A percentile compares a stretch with the other conserved stretches of the same genome.
Conservation (phyloP, 2,113 vertebrate genomes). For the Paralichthys olivaceus region DNA sequence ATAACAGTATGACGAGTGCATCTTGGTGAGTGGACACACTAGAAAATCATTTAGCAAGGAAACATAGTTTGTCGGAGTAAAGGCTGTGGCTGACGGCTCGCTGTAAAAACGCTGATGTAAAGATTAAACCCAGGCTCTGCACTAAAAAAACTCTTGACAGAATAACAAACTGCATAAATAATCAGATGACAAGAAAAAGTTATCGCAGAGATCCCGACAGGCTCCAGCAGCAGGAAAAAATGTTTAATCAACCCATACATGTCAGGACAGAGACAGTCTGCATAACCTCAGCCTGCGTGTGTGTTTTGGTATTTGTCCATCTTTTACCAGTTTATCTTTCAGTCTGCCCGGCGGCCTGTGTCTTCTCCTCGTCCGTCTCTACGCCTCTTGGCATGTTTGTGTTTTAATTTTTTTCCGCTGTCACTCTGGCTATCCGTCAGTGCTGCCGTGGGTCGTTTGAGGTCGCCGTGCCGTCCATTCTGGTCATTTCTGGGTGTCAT, state of each 20-base stretch:
- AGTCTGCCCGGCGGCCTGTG: neutral
- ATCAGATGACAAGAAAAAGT: slow-evolving; percentile 45
- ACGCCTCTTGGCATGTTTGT: slow-evolving; percentile 34
- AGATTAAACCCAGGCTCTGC: slow-evolving; percentile 2
- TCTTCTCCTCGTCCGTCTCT: slow-evolving; percentile 17
- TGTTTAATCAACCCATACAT: slow-evolving; percentile 14
- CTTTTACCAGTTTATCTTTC: slow-evolving; percentile 29
- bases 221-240: neutral
- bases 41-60: slow-evolving; percentile 24
- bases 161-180: slow-evolving; percentile 48
- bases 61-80: slow-evolving; percentile 32
- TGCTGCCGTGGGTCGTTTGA: slow-evolving; percentile 50
- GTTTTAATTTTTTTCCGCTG: slow-evolving; percentile 40
- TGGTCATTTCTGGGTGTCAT: slow-evolving; percentile 73
- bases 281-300: slow-evolving; percentile 4
- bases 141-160: slow-evolving; percentile 19
- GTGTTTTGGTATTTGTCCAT: slow-evolving; percentile 6
- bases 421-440: slow-evolving; percentile 65
- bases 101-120: slow-evolving; percentile 43
- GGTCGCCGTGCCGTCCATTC: slow-evolving; percentile 65
- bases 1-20: slow-evolving; percentile 4
- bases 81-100: slow-evolving; percentile 9
- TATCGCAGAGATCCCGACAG: neutral
- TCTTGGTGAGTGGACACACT: slow-evolving; percentile 37
- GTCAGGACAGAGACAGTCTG: slow-evolving; percentile 23